phyloP scores from a whole-genome alignment of 2,797 vertebrate species.

The Brachymystax lenok region DNA sequence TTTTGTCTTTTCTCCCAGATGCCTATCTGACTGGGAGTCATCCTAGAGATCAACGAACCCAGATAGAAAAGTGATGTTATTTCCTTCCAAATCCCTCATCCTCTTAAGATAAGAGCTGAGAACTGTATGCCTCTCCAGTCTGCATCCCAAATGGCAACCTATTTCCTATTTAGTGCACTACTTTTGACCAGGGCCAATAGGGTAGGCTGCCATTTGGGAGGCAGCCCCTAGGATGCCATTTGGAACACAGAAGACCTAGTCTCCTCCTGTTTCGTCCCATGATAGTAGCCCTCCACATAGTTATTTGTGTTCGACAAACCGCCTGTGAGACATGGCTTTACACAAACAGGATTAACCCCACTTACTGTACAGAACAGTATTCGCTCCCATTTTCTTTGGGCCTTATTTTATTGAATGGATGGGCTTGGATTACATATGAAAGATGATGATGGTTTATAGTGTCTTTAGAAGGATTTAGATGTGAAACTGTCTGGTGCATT shows the following conservation, averaged over 20 bases:
- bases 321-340: background rate
- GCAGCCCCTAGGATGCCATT: background rate
- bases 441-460: background rate
- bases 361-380: background rate
- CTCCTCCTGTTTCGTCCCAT: constrained; percentile 7
- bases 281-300: background rate
- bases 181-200: background rate
- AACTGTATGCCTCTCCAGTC: constrained; percentile 24
- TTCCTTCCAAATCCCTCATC: constrained; percentile 60
- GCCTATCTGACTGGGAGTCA: constrained; percentile 60
- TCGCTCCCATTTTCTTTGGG: background rate
- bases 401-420: background rate
- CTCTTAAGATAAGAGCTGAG: constrained; percentile 57
- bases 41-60: constrained; percentile 50
- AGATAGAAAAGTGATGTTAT: constrained; percentile 61
- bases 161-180: background rate
- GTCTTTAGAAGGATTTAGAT: background rate
- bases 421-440: background rate
- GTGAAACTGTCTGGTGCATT: background rate
- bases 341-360: constrained; percentile 1
- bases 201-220: background rate
- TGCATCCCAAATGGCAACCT: background rate
- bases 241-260: constrained; percentile 6
- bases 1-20: constrained; percentile 69
- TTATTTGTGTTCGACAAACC: background rate